These are phyloP conservation scores for Temnothorax ravouxi DNA, from an alignment of 2,888 invertebrate genomes.

Conservation along the genomic window DNA sequence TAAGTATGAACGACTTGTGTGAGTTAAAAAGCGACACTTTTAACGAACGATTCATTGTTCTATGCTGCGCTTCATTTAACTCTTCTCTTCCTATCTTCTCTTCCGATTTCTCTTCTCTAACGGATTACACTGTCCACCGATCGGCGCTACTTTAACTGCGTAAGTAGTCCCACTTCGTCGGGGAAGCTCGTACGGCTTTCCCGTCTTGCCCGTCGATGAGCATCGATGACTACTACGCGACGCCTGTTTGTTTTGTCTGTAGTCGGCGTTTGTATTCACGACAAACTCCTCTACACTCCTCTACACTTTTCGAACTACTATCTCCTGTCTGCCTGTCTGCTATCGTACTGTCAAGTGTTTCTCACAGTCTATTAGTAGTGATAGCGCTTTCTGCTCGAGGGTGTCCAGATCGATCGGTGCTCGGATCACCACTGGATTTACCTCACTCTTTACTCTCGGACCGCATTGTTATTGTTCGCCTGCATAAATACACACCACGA, in stretches of 20 bases:
- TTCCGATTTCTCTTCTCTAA: constrained; percentile 70
- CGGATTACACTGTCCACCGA: constrained; percentile 59
- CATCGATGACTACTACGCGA: constrained; percentile 31
- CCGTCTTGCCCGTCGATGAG: constrained; percentile 16
- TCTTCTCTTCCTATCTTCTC: constrained; percentile 72
- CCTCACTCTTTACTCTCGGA: constrained; percentile 9
- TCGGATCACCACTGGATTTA: constrained; percentile 13
- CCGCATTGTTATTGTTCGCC: constrained; percentile 19
- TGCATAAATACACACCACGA: constrained; percentile 34
- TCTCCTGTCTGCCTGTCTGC: constrained; percentile 34
- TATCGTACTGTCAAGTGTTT: constrained; percentile 14
- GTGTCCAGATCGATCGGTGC: constrained; percentile 10
- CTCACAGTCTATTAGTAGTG: constrained; percentile 27
- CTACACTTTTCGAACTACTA: constrained; percentile 15
- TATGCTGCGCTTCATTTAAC: constrained; percentile 67
- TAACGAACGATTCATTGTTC: constrained; percentile 49
- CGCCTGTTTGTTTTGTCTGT: constrained; percentile 21
- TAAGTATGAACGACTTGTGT: constrained; percentile 80
- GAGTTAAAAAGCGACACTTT: constrained; percentile 51
- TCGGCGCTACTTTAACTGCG: constrained; percentile 66
- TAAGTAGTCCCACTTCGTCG: constrained; percentile 66
- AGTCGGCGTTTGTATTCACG: constrained; percentile 15
- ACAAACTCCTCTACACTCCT: constrained; percentile 29
- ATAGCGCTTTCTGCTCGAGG: constrained; percentile 28
- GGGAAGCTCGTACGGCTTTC: constrained; percentile 3